Base-by-base conservation (phyloP, 2,888 invertebrate genomes). In the Dromius quadrimaculatus region DNA sequence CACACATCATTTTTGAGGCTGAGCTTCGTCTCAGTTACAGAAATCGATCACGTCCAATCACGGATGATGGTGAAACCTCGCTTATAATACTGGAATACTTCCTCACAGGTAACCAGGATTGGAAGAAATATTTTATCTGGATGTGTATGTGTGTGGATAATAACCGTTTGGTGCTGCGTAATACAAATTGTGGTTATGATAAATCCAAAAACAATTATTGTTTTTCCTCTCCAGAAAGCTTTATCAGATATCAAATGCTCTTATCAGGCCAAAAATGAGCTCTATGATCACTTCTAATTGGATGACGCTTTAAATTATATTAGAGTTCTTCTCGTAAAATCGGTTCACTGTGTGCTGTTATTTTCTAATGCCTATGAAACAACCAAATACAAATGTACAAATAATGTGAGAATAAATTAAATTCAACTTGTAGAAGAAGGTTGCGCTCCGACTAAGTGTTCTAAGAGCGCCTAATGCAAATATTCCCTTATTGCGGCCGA, bases 11-110 rank as follows among this genome's bases (percentile, higher is more conserved):
- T 45, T 65, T 36, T 9, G 15, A 38, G 47, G 32, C 34, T 61
- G 34, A 38, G 5, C 22, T 20, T 50, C 65, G 50, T 36, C 34
- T 32, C 41, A 59, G 59, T 36, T 36, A 36, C 36, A 36, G 38
- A 28, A 43, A 59, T 59, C 59, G 68, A 68, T 59, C 68, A 68
- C 59, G 68, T 59, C 45, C 68, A 68, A 68, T 68, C 59, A 68
- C 43, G 32, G 68, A 68, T 68, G 59, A 68, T 59, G 59, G 68
- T 41, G 68, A 68, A 57, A 59, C 43, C 59, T 38, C 59, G 59
- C 59, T 59, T 68, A 68, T 59, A 59, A 68, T 68, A 34, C 45
- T 68, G 59, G 68, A 59, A 68, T 68, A 68, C 59, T 68, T 68
- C 59, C 23, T 43, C 62, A 64, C 32, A 64, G 43, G 47, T 34